Evolutionary conservation across 2,797 vertebrate genomes (phyloP), one percentile per base, ranked within the genome.

Genomic region (Mareca strepera): DNA sequence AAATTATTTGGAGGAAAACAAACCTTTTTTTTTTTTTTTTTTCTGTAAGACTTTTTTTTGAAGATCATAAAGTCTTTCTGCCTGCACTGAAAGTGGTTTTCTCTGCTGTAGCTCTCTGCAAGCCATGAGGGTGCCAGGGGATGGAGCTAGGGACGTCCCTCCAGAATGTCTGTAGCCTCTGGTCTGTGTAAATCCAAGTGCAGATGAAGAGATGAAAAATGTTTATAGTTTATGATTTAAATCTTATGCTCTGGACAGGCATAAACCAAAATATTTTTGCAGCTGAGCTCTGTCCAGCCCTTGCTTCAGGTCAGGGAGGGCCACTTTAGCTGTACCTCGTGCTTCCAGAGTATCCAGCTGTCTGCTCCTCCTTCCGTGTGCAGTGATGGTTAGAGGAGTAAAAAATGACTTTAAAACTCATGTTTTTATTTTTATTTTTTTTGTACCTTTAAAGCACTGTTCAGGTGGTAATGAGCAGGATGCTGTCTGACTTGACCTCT

Each of bases 111-210:
- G 33, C 22, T n/a, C 18, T 11, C 35, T 50, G 43, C 3, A 4
- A 12, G 55, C 67, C 0, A 0, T 23, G 70, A 5, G 1, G 1
- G 48, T 20, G 31, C 44, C 3, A 1, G 82, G 50, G 39, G 28
- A 4, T 13, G 70, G 66, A 9, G 29, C 13, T 6, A 6, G 60
- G 60, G 60, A 4, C 1, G 0, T 46, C 15, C 41, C 23, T 67
- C 12, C 44, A 1, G 2, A 68, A 1, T 17, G 33, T 5, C 62
- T 41, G 0, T 23, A 3, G 8, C 29, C 55, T 48, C 29, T 20
- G 66, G 25, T 1, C 67, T 26, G 8, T 6, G 28, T 29, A 59
- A 50, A 8, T 39, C 6, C 48, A 68, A 28, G 31, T 9, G 48
- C 52, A 28, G 29, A 4, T 1, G 44, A 11, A n/a, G 26, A 18